Percentiles rank a stretch among this genome's conserved stretches.
Evolutionary conservation across 30 jellyfish, hydroid and myxozoan genomes (phyloP).

Genomic region (Phacellophora camtschatica): DNA sequence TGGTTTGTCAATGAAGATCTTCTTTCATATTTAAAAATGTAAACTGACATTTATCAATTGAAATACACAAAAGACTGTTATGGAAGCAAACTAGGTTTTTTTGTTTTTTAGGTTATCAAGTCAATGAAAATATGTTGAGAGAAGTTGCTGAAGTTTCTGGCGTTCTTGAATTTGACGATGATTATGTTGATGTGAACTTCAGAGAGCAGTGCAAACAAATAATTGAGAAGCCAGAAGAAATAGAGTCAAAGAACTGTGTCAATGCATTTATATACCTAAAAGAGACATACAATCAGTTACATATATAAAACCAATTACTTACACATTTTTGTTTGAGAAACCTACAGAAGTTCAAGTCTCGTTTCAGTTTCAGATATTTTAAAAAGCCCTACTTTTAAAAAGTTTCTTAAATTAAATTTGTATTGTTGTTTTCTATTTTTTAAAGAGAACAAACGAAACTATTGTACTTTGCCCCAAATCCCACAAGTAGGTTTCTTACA

Average conservation of each 20-base stretch:
- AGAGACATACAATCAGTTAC: constrained; percentile 16
- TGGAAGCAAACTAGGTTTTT: not conserved
- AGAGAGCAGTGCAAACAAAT: constrained; percentile 23
- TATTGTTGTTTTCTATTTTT: too few relatives aligned
- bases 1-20: constrained; percentile 6
- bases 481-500: too few relatives aligned
- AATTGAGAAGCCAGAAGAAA: constrained; percentile 19
- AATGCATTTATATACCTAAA: constrained; percentile 24
- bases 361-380: too few relatives aligned
- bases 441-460: too few relatives aligned
- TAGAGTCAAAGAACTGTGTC: constrained; percentile 5
- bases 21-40: constrained; percentile 9
- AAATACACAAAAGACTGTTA: not conserved
- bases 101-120: constrained; percentile 13
- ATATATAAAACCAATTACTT: not conserved
- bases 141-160: constrained; percentile 23
- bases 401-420: too few relatives aligned
- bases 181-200: not conserved
- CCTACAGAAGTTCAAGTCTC: too few relatives aligned
- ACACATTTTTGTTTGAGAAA: too few relatives aligned
- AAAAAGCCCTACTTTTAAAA: too few relatives aligned
- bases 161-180: constrained; percentile 19
- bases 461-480: too few relatives aligned
- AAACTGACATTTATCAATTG: constrained; percentile 1
- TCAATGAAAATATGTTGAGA: constrained; percentile 6